phyloP scores from a whole-genome alignment of 2,797 vertebrate species.

The Scleropages formosus region DNA sequence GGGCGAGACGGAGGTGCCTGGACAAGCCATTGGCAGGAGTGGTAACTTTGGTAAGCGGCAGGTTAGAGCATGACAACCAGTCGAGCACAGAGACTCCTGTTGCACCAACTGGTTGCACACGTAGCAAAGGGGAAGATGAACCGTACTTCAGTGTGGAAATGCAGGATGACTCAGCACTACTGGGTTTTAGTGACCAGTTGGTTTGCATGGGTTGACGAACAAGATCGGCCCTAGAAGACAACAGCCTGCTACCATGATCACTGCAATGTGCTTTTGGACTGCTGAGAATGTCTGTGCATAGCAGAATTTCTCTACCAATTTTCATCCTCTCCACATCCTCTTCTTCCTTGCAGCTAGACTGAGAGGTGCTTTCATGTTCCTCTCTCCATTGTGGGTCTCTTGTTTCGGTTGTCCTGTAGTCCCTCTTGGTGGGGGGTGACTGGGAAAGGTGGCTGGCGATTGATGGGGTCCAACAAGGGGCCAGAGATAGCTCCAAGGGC shows the following conservation, averaged over 20 bases:
- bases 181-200: neutral
- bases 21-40: slow-evolving; percentile 31
- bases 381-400: neutral
- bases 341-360: neutral
- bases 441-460: neutral
- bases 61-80: neutral
- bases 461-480: neutral
- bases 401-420: neutral
- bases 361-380: neutral
- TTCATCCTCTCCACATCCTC: neutral
- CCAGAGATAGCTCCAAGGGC: neutral
- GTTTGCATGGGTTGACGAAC: neutral
- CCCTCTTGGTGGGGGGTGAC: neutral
- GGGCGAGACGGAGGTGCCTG: slow-evolving; percentile 24
- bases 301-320: neutral
- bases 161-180: neutral
- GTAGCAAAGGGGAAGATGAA: slow-evolving; percentile 29
- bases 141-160: slow-evolving; percentile 24
- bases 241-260: neutral
- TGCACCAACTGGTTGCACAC: slow-evolving; percentile 10
- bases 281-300: neutral
- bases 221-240: neutral
- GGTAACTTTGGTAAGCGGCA: neutral
- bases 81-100: slow-evolving; percentile 6
- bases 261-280: neutral